Conservation (phyloP, 2,113 vertebrate species). For the Ranitomeya variabilis region DNA sequence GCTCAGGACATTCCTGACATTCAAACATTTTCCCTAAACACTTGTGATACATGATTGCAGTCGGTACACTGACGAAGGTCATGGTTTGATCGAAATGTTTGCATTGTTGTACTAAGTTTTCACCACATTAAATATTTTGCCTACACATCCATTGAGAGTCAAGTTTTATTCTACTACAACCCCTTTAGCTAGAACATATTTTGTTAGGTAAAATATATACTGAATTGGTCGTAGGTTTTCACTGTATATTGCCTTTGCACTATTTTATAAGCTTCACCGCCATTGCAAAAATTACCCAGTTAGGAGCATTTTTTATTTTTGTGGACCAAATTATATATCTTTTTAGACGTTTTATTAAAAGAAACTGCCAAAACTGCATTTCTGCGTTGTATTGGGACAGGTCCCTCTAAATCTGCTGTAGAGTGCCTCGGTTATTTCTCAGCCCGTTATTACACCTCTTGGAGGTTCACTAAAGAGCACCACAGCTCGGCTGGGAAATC, state of each 20-base stretch:
- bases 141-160: too few relatives aligned
- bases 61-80: too few relatives aligned
- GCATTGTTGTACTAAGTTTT: too few relatives aligned
- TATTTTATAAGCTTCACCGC: background rate
- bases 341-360: background rate
- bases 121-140: too few relatives aligned
- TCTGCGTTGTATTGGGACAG: background rate
- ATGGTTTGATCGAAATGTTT: too few relatives aligned
- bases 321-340: background rate
- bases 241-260: background rate
- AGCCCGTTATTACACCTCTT: slow-evolving; percentile 7
- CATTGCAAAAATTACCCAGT: background rate
- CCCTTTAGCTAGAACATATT: background rate
- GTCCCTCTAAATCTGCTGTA: background rate
- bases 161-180: too few relatives aligned
- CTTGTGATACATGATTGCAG: too few relatives aligned
- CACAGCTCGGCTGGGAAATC: slow-evolving; percentile 31
- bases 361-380: background rate
- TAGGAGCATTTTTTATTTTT: background rate
- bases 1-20: too few relatives aligned
- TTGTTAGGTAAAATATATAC: background rate
- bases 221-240: background rate
- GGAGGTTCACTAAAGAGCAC: slow-evolving; percentile 34
- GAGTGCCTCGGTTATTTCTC: background rate
- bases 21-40: too few relatives aligned